Evolutionary conservation across 1,140 invertebrate genomes (phyloP).

Genomic region (Saccostrea cuccullata): DNA sequence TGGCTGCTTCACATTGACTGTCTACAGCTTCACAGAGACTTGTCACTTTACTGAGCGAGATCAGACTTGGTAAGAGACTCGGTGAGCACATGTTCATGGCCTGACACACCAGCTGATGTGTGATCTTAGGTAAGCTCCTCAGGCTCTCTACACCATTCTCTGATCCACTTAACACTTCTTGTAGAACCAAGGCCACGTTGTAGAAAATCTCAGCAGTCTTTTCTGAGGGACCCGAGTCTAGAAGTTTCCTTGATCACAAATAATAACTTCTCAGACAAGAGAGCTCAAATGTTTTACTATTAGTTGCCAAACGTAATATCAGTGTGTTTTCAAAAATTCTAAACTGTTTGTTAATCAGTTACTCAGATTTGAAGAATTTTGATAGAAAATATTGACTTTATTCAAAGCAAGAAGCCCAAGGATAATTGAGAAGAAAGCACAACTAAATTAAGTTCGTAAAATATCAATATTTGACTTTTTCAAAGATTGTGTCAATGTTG

Average conservation of each 20-base stretch:
- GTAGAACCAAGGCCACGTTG: slow-evolving; percentile 62
- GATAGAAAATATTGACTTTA: too few species aligned
- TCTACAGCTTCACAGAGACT: slow-evolving; percentile 56
- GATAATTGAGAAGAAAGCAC: neutral
- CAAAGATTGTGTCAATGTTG: too few species aligned
- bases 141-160: slow-evolving; percentile 45
- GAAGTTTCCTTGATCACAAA: slow-evolving; percentile 57
- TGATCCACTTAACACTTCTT: slow-evolving; percentile 54
- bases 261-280: neutral
- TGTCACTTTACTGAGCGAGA: slow-evolving; percentile 63
- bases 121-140: slow-evolving; percentile 57
- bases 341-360: too few species aligned
- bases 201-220: slow-evolving; percentile 64
- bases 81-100: slow-evolving; percentile 65
- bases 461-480: neutral
- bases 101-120: slow-evolving; percentile 61
- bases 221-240: slow-evolving; percentile 57
- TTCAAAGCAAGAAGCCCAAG: too few species aligned
- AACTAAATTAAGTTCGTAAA: neutral
- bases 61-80: slow-evolving; percentile 59
- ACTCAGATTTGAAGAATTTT: too few species aligned
- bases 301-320: too few species aligned
- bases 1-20: slow-evolving; percentile 66
- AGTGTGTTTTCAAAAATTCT: too few species aligned
- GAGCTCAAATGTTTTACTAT: too few species aligned